phyloP scores from a whole-genome alignment of 35 echinoderm and acorn worm species.

The Heliocidaris erythrogramma region DNA sequence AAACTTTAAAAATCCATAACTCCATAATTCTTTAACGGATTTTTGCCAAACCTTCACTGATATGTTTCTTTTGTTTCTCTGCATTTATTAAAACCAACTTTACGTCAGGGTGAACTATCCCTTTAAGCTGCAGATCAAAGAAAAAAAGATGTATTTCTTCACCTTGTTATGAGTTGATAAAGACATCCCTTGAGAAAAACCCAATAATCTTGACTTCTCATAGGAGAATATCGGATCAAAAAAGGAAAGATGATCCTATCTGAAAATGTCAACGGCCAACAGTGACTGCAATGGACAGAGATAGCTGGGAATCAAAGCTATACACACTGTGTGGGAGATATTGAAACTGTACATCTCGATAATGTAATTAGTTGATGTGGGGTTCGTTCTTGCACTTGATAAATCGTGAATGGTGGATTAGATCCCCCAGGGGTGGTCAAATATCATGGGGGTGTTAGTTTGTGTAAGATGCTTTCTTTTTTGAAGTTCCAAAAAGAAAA shows the following conservation, averaged over 20 bases:
- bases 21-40: too few relatives aligned
- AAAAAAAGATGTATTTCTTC: not conserved
- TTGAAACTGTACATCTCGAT: not conserved
- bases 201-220: not conserved
- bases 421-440: not conserved
- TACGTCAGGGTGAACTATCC: too few relatives aligned
- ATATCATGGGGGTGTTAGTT: too few relatives aligned
- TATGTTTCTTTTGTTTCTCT: too few relatives aligned
- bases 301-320: not conserved
- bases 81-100: too few relatives aligned
- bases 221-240: not conserved
- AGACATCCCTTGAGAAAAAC: not conserved
- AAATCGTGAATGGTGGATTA: not conserved
- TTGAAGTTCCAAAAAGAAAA: not conserved
- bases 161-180: not conserved
- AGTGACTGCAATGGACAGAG: not conserved
- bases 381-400: not conserved
- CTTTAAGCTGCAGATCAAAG: not conserved
- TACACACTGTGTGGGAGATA: not conserved
- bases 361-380: not conserved
- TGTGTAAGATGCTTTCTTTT: not conserved
- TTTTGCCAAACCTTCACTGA: too few relatives aligned
- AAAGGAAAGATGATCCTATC: not conserved
- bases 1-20: too few relatives aligned
- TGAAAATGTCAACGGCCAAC: not conserved